Base-by-base conservation (phyloP, 2,888 invertebrate species). In the Philereme transversata region DNA sequence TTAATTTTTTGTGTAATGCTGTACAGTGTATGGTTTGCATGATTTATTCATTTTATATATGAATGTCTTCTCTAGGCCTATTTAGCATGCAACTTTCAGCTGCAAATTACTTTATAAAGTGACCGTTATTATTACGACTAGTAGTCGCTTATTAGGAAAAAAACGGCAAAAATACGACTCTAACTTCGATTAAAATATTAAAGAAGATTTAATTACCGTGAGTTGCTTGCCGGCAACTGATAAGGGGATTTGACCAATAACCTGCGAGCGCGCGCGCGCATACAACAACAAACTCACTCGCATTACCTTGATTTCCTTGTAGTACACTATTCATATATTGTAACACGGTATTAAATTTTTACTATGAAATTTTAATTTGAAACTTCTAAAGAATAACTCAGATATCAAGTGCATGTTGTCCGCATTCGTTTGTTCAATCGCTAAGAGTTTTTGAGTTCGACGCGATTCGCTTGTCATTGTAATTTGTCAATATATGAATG, bases 221-320 rank as follows among this genome's bases (percentile, higher is more conserved):
- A 33, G 53, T 45, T 34, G 7, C 36, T 22, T 7, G 44, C 34
- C 44, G 11, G 11, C 35, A 7, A 40, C 40, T 50, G 59, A 53
- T 53, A 59, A 59, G 52, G 34, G 10, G 5, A 53, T 53, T 49
- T 50, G 22, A 45, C 59, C 59, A 59, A 54, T 53, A 8, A 49
- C 41, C 43, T 48, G 43, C 52, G 49, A 44, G 35, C 41, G 57
- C 52, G 43, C 52, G 43, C 38, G 36, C 6, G 4, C 46, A 43
- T 51, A 41, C 41, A 36, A 47, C 36, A 54, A 45, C 34, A 9
- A 40, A 45, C 38, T 49, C 38, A 6, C 45, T 40, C 33, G 10
- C 45, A 50, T 50, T 51, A 34, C 59, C 53, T 59, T 49, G 44
- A 45, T 11, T 53, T 35, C 40, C 34, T 40, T 53, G 53, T 53